phyloP scores from a whole-genome alignment of 2,888 invertebrate genomes.

The Pharmacophagus antenor region DNA sequence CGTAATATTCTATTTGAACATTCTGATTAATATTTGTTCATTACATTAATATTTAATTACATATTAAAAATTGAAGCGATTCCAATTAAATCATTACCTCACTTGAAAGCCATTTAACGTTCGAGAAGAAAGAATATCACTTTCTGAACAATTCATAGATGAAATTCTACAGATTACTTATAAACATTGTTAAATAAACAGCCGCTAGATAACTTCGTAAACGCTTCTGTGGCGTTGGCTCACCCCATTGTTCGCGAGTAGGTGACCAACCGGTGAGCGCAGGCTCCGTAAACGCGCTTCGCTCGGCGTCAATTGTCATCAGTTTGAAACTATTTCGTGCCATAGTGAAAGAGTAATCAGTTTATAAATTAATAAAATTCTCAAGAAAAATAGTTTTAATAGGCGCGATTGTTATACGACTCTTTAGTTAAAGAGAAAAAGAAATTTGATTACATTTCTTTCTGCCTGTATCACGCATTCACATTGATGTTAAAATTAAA shows the following conservation, averaged over 20 bases:
- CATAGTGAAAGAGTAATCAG: conserved; percentile 61
- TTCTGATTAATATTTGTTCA: no score
- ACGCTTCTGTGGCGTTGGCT: conserved; percentile 39
- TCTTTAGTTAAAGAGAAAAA: neutral
- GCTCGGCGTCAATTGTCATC: conserved; percentile 49
- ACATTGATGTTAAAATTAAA: no score
- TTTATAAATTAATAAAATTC: conserved; percentile 5
- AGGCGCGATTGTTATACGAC: neutral
- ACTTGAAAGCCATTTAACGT: neutral
- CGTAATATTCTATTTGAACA: no score
- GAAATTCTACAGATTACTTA: neutral
- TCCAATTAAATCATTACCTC: neutral
- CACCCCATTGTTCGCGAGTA: conserved; percentile 59
- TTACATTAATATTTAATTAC: no score
- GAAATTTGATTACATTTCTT: neutral
- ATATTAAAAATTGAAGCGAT: no score
- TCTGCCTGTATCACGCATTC: neutral
- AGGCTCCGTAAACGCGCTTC: conserved; percentile 51
- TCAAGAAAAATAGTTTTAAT: neutral
- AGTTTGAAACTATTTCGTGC: conserved; percentile 52
- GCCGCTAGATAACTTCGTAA: conserved; percentile 38
- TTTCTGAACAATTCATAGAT: neutral
- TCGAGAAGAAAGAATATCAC: neutral
- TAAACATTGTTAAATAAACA: conserved; percentile 45
- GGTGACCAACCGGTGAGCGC: conserved; percentile 49